A percentile compares a stretch with the other conserved stretches of the same genome.
Conservation (phyloP, 1,140 invertebrate genomes). For the Heliconius congener region DNA sequence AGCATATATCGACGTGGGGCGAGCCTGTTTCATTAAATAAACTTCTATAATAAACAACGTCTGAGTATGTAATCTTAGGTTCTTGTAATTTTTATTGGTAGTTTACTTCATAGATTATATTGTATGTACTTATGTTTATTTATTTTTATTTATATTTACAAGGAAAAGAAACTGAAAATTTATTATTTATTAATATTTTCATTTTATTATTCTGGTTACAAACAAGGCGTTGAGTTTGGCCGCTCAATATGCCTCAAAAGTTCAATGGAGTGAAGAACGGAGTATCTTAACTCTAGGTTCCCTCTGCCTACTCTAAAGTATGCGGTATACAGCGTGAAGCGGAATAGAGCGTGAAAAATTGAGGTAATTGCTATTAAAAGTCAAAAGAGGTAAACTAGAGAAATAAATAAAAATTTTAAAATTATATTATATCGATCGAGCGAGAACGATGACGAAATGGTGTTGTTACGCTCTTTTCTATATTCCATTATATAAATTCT, state of each 20-base stretch:
- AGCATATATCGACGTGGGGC: conserved; percentile 20
- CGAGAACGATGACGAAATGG: too few relatives aligned
- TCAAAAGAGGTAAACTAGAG: too few relatives aligned
- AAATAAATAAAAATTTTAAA: too few relatives aligned
- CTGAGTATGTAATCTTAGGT: not conserved
- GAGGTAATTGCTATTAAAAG: too few relatives aligned
- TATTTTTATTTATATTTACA: too few relatives aligned
- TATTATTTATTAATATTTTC: too few relatives aligned
- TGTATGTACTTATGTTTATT: too few relatives aligned
- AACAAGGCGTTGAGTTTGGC: not conserved
- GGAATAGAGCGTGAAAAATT: not conserved
- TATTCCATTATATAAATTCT: too few relatives aligned
- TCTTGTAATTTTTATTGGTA: not conserved
- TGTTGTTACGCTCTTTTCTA: too few relatives aligned
- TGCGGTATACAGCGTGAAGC: not conserved
- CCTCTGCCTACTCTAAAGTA: not conserved
- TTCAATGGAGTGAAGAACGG: not conserved
- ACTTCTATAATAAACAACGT: not conserved
- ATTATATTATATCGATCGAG: too few relatives aligned
- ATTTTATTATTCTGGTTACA: not conserved
- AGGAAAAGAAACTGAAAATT: not conserved
- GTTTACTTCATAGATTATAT: too few relatives aligned
- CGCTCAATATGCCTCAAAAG: not conserved
- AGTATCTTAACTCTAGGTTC: not conserved
- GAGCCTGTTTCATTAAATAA: conserved; percentile 21